These are phyloP conservation scores for Hipparchia sbordonii DNA, from an alignment of 2,888 invertebrate species.

Conservation along the genomic window DNA sequence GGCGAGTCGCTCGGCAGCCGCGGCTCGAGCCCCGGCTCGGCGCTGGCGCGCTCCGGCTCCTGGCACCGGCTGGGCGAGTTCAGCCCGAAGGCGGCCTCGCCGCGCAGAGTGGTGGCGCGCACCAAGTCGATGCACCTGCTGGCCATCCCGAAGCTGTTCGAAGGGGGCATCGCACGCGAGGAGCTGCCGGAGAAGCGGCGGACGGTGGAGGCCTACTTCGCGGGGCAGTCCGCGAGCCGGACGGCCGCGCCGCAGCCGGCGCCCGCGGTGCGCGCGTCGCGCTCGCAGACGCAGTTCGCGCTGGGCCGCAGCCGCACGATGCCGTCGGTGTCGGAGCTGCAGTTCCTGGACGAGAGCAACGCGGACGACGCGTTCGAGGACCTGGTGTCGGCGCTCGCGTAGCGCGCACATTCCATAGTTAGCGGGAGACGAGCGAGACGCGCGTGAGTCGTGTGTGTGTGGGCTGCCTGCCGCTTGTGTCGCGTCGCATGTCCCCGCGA, in stretches of 20 bases:
- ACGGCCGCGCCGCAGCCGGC: conserved; percentile 39
- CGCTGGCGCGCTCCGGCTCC: conserved; percentile 88
- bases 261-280: conserved; percentile 45
- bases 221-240: conserved; percentile 56
- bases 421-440: conserved; percentile 72
- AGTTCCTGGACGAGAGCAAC: conserved; percentile 89
- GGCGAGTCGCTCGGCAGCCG: conserved; percentile 61
- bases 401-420: conserved; percentile 70
- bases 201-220: conserved; percentile 89
- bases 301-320: conserved; percentile 89
- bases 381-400: conserved; percentile 86
- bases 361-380: conserved; percentile 95
- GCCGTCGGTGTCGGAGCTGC: conserved; percentile 87
- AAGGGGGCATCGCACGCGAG: conserved; percentile 88
- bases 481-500: conserved; percentile 57
- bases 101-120: conserved; percentile 74
- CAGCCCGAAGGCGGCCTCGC: conserved; percentile 67
- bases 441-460: conserved; percentile 82
- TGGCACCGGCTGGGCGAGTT: conserved; percentile 87
- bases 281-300: conserved; percentile 73
- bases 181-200: conserved; percentile 87
- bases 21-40: conserved; percentile 55
- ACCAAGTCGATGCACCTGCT: conserved; percentile 90
- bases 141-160: conserved; percentile 90
- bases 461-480: conserved; percentile 72